Percentiles rank a stretch among this genome's conserved stretches.
Evolutionary conservation across 2,797 vertebrate species (phyloP).

Genomic region (Margarornis squamiger): DNA sequence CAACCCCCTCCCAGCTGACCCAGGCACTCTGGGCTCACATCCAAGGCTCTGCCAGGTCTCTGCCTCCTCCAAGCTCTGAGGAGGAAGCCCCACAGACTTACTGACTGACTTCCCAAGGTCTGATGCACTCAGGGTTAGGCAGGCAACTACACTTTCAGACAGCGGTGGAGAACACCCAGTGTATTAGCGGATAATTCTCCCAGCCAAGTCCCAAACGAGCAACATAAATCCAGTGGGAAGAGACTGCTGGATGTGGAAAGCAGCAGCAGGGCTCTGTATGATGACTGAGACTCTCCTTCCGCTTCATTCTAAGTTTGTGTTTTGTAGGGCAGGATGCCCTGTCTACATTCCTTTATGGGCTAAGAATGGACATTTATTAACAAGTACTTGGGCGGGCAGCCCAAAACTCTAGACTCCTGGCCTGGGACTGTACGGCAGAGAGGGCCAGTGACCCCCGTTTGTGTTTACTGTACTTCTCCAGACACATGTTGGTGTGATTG

Average conservation of each 20-base stretch:
- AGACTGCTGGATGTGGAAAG: not conserved
- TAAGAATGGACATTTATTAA: conserved; percentile 68
- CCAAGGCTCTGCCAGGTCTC: not conserved
- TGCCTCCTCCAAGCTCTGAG: not conserved
- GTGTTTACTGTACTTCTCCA: conserved; percentile 63
- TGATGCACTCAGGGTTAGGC: not conserved
- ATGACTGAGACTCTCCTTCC: not conserved
- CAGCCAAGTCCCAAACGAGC: not conserved
- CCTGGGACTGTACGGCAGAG: conserved; percentile 7
- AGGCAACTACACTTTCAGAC: not conserved
- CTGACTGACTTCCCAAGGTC: not conserved
- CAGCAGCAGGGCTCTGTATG: not conserved
- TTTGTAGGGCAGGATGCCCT: conserved; percentile 66
- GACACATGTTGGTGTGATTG: conserved; percentile 64
- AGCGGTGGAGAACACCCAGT: not conserved
- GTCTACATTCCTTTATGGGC: conserved; percentile 54
- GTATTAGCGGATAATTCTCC: not conserved
- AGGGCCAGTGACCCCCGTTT: conserved; percentile 39
- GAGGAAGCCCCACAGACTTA: not conserved
- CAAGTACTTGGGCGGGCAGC: conserved; percentile 51
- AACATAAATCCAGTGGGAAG: not conserved
- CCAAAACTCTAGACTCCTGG: conserved; percentile 60
- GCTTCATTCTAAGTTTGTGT: conserved; percentile 25
- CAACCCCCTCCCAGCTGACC: not conserved
- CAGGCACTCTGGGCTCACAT: not conserved